phyloP scores from a whole-genome alignment of 2,888 invertebrate genomes.

The Aphidoletes aphidimyza region DNA sequence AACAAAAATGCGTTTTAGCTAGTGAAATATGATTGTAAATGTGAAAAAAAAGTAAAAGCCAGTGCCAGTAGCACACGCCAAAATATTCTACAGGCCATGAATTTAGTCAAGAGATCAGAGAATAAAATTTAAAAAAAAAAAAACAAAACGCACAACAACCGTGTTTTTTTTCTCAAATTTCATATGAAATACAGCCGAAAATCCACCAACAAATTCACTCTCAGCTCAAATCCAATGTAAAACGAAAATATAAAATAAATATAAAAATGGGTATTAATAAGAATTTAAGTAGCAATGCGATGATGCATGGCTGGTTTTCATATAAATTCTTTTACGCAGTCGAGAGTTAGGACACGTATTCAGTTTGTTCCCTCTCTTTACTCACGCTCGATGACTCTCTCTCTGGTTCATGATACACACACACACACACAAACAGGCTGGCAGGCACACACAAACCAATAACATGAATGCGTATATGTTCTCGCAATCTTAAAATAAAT shows the following conservation, averaged over 20 bases:
- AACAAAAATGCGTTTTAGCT: too few species aligned
- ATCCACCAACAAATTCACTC: too few species aligned
- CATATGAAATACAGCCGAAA: background rate
- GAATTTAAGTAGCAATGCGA: slow-evolving; percentile 18
- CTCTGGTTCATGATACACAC: background rate
- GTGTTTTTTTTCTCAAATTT: too few species aligned
- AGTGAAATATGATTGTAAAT: too few species aligned
- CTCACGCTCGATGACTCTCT: background rate
- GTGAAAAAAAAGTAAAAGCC: too few species aligned
- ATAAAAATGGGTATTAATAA: slow-evolving; percentile 26
- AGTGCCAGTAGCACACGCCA: too few species aligned
- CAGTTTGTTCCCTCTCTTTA: background rate
- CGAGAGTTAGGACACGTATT: background rate
- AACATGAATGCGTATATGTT: slow-evolving; percentile 14
- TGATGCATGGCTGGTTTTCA: background rate
- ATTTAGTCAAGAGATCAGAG: too few species aligned
- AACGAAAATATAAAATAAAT: background rate
- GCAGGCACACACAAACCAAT: background rate
- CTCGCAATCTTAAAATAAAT: slow-evolving; percentile 33
- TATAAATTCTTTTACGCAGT: slow-evolving; percentile 16
- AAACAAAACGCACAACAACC: too few species aligned
- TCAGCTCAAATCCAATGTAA: background rate
- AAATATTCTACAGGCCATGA: too few species aligned
- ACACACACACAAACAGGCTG: background rate
- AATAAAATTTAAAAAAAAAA: too few species aligned